Percentiles rank a stretch among this genome's conserved stretches.
Conservation (phyloP, 2,888 invertebrate species). For the Chaetogeoica ovagalla region DNA sequence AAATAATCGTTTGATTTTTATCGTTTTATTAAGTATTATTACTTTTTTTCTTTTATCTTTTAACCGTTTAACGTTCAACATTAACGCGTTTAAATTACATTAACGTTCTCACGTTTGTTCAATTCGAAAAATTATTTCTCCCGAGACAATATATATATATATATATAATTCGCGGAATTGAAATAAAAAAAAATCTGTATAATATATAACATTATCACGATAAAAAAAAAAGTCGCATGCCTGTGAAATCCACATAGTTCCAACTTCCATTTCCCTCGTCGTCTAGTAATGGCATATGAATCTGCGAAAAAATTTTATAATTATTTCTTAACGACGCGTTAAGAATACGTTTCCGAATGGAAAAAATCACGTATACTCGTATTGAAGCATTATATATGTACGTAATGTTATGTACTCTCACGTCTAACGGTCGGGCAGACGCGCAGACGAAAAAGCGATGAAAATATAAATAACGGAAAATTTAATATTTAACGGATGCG, state of each 20-base stretch:
- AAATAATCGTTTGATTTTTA: not conserved
- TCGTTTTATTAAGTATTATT: not conserved
- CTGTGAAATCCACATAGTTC: not conserved
- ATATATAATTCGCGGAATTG: not conserved
- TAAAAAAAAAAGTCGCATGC: slow-evolving; percentile 26
- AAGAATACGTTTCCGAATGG: not conserved
- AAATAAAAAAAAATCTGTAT: not conserved
- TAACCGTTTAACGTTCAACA: not conserved
- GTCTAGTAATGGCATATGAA: too few relatives aligned
- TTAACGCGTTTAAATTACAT: not conserved
- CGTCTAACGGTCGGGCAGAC: not conserved
- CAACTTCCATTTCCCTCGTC: not conserved
- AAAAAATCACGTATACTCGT: not conserved
- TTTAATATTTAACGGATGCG: not conserved
- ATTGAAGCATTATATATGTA: not conserved
- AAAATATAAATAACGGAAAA: not conserved
- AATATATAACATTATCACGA: too few relatives aligned
- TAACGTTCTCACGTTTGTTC: not conserved
- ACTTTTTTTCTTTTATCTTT: not conserved
- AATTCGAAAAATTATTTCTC: slow-evolving; percentile 2
- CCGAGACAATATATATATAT: not conserved
- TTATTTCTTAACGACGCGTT: not conserved
- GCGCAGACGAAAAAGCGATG: too few relatives aligned
- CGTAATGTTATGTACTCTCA: not conserved
- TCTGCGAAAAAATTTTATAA: slow-evolving; percentile 15